Conservation (phyloP, 1,140 invertebrate species). For the Druon quercuslanigerum region DNA sequence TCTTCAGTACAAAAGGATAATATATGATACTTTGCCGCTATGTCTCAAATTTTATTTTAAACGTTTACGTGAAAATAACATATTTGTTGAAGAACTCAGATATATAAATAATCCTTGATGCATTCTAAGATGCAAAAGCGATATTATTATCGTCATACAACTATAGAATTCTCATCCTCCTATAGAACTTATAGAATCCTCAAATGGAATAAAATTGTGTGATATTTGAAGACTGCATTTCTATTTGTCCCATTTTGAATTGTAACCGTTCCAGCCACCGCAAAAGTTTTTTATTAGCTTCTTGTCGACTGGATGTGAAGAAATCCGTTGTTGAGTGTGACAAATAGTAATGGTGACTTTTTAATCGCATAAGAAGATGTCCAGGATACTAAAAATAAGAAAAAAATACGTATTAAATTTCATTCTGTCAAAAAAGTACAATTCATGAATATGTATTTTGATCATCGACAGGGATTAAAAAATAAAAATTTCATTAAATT, state of each 20-base stretch:
- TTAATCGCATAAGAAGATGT: constrained; percentile 92
- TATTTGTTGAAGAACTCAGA: too few relatives aligned
- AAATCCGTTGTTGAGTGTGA: constrained; percentile 73
- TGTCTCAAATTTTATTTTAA: too few relatives aligned
- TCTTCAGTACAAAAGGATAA: too few relatives aligned
- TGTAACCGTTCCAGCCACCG: constrained; percentile 95
- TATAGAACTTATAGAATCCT: constrained; percentile 33
- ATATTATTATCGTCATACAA: too few relatives aligned
- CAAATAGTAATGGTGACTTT: constrained; percentile 88
- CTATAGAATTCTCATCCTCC: too few relatives aligned
- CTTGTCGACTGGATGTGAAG: constrained; percentile 63
- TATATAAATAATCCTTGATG: too few relatives aligned
- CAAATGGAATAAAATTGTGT: constrained; percentile 91
- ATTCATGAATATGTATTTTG: background rate
- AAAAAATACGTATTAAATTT: constrained; percentile 44
- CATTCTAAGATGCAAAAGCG: too few relatives aligned
- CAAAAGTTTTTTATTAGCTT: constrained; percentile 78
- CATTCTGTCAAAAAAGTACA: background rate
- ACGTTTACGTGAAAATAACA: too few relatives aligned
- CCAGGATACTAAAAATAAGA: constrained; percentile 85
- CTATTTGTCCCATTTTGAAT: constrained; percentile 98
- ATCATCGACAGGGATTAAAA: too few relatives aligned
- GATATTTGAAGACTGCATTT: constrained; percentile 94
- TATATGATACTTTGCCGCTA: too few relatives aligned
- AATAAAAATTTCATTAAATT: too few relatives aligned